These are phyloP conservation scores for Phaethon lepturus DNA, from an alignment of 2,113 vertebrate genomes.

Conservation along the genomic window DNA sequence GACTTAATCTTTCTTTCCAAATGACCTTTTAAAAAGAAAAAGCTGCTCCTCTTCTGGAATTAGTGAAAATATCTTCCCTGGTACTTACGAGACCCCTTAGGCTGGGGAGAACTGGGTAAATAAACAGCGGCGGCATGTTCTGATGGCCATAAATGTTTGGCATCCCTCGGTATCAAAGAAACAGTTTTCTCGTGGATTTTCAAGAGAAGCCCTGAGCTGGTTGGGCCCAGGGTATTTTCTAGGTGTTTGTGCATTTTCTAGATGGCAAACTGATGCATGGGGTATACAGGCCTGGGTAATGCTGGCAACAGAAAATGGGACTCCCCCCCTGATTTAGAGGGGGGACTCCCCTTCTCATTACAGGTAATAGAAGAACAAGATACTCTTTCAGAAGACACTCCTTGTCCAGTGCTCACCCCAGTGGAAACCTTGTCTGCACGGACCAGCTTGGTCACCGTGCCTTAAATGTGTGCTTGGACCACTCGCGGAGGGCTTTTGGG, in stretches of 20 bases:
- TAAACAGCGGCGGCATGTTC: not conserved
- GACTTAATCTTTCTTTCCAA: constrained; percentile 12
- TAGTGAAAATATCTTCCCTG: not conserved
- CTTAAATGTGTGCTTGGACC: not conserved
- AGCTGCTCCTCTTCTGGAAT: not conserved
- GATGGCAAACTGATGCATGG: not conserved
- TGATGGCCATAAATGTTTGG: not conserved
- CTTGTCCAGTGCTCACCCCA: not conserved
- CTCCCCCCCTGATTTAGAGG: not conserved
- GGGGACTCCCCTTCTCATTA: not conserved
- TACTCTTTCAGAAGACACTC: not conserved
- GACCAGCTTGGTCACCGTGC: not conserved
- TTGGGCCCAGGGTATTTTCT: not conserved
- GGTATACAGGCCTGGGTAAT: not conserved
- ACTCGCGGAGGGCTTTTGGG: not conserved
- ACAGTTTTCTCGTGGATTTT: not conserved
- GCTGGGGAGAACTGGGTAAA: not conserved
- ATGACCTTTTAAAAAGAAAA: not conserved
- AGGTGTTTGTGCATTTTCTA: not conserved
- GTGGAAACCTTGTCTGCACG: not conserved
- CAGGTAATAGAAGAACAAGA: not conserved
- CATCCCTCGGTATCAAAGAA: not conserved
- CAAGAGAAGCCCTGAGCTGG: not conserved
- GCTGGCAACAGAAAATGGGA: not conserved
- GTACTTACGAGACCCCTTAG: not conserved